phyloP scores from a whole-genome alignment of 2,888 invertebrate genomes.

The Tethea ocularis region DNA sequence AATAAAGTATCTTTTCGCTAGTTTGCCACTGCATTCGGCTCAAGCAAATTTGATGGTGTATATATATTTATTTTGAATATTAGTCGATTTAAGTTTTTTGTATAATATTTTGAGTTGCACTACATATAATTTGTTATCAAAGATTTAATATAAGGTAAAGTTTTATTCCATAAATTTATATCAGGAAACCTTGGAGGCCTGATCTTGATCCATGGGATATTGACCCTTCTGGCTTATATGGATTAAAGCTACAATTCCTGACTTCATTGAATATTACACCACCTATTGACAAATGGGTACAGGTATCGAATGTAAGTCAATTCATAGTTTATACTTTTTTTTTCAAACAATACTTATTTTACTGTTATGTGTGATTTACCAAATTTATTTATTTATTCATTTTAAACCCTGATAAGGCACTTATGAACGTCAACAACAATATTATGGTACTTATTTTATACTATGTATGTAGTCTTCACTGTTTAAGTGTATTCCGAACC shows the following conservation, averaged over 20 bases:
- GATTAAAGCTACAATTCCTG: constrained; percentile 52
- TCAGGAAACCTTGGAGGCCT: constrained; percentile 32
- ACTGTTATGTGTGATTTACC: too few species aligned
- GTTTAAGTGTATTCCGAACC: too few species aligned
- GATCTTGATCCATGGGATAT: constrained; percentile 43
- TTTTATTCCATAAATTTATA: constrained; percentile 13
- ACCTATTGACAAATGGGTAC: constrained; percentile 65
- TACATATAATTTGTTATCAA: too few species aligned
- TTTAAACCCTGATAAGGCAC: too few species aligned
- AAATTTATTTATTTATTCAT: too few species aligned
- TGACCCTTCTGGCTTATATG: constrained; percentile 52
- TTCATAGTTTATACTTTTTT: constrained; percentile 3
- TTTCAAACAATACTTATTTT: background rate
- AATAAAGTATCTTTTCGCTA: too few species aligned
- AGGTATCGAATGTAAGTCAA: constrained; percentile 62
- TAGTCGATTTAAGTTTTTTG: too few species aligned
- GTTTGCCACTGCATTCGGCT: too few species aligned
- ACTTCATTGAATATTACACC: constrained; percentile 50
- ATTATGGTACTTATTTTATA: too few species aligned
- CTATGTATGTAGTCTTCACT: too few species aligned
- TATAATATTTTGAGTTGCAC: constrained; percentile 10
- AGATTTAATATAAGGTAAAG: too few species aligned
- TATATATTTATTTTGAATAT: background rate
- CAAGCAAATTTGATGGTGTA: background rate
- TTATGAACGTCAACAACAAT: too few species aligned